A percentile compares a stretch with the other conserved stretches of the same genome.
Conservation (phyloP, 2,113 vertebrate genomes). For the Lutjanus erythropterus region DNA sequence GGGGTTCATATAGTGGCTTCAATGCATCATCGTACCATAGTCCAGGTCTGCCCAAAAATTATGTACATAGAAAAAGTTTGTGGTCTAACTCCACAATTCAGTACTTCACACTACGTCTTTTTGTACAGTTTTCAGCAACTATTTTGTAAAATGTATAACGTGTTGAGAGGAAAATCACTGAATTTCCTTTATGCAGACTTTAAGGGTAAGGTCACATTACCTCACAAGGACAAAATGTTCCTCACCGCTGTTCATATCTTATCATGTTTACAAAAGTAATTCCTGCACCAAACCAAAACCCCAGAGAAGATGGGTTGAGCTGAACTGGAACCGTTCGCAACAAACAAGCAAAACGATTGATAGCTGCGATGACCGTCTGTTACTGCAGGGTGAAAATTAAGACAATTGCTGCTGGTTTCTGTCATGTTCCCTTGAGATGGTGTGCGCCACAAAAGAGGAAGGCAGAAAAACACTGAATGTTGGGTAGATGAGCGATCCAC, state of each 20-base stretch:
- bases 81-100: too few species aligned
- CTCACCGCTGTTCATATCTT: background rate
- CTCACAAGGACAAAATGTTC: constrained; percentile 20
- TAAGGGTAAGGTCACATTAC: too few species aligned
- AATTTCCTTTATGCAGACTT: too few species aligned
- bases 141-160: too few species aligned
- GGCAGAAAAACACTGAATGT: constrained; percentile 56
- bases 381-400: constrained; percentile 34
- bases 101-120: too few species aligned
- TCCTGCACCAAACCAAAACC: background rate
- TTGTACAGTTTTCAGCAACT: too few species aligned
- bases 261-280: constrained; percentile 4
- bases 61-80: too few species aligned
- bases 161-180: too few species aligned
- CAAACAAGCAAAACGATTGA: constrained; percentile 14
- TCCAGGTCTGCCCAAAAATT: too few species aligned
- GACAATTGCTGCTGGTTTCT: constrained; percentile 28
- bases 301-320: constrained; percentile 4
- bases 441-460: constrained; percentile 45
- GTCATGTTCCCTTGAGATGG: constrained; percentile 19
- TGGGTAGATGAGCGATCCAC: constrained; percentile 53
- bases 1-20: too few species aligned
- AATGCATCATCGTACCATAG: too few species aligned
- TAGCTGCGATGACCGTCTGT: constrained; percentile 34
- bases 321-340: constrained; percentile 24